phyloP scores from a whole-genome alignment of 2,113 vertebrate genomes.

The Danionella cerebrum region DNA sequence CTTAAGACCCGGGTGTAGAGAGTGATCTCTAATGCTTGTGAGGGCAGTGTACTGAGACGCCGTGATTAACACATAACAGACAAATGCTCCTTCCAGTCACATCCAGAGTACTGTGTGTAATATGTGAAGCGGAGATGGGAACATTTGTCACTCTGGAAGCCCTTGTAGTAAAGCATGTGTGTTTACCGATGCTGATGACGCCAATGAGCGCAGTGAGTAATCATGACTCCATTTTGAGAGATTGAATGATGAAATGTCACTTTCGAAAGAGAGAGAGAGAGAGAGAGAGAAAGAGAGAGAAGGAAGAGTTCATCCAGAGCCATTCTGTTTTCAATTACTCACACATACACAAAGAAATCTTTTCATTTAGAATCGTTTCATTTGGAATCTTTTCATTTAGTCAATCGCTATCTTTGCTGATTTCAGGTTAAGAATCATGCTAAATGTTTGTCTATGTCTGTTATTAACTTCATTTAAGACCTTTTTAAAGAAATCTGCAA shows the following conservation, averaged over 20 bases:
- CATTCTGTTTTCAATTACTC: not conserved
- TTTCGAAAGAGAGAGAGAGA: not conserved
- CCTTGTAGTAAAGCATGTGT: not conserved
- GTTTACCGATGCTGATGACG: constrained; percentile 2
- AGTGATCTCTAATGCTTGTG: not conserved
- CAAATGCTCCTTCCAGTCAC: constrained; percentile 22
- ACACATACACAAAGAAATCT: too few species aligned
- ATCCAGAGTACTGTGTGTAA: not conserved
- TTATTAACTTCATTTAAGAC: too few species aligned
- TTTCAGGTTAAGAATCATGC: too few species aligned
- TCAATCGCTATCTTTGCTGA: too few species aligned
- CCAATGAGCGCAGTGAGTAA: constrained; percentile 11
- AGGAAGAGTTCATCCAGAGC: not conserved
- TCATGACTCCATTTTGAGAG: not conserved
- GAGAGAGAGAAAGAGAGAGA: not conserved
- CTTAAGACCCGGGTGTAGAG: not conserved
- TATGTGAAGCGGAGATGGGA: not conserved
- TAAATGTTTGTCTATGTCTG: too few species aligned
- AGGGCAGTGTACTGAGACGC: not conserved
- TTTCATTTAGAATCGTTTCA: too few species aligned
- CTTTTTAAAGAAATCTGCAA: too few species aligned
- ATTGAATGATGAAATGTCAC: not conserved
- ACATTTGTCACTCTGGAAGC: constrained; percentile 4
- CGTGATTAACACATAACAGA: constrained; percentile 14
- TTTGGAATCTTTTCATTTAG: too few species aligned